These are phyloP conservation scores for Macrochelys suwanniensis DNA, from an alignment of 2,797 vertebrate species.

Conservation along the genomic window DNA sequence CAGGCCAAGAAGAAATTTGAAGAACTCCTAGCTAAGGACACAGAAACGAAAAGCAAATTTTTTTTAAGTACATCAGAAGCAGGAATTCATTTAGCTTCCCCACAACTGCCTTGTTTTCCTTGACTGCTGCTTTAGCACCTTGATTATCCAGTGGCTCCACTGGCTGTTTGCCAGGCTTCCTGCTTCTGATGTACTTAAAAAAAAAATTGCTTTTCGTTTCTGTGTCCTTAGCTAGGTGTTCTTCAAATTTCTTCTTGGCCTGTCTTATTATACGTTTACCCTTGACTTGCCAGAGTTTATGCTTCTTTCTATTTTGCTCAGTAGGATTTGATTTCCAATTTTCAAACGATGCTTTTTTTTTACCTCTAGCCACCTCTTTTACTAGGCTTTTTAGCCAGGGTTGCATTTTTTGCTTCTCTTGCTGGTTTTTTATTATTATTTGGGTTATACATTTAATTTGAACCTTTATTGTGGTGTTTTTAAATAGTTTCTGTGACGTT, in stretches of 20 bases:
- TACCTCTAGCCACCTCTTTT: too few species aligned
- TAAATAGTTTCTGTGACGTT: neutral
- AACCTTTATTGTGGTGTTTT: neutral
- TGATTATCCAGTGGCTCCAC: neutral
- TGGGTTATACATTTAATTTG: neutral
- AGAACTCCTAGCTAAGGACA: too few species aligned
- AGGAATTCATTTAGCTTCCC: neutral
- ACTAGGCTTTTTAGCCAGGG: too few species aligned
- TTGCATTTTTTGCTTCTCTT: neutral
- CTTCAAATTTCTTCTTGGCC: neutral
- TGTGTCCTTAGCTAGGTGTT: neutral
- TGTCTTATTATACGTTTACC: neutral
- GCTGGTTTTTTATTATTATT: neutral
- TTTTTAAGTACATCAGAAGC: too few species aligned
- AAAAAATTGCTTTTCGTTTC: neutral
- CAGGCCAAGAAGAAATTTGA: too few species aligned
- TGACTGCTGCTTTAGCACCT: neutral
- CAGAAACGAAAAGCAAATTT: too few species aligned
- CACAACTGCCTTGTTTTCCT: neutral
- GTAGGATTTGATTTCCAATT: neutral
- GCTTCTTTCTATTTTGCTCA: neutral
- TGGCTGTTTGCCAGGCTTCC: neutral
- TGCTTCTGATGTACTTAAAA: neutral
- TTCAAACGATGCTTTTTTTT: too few species aligned
- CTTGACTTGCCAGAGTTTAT: neutral